These are phyloP conservation scores for Platerodrilus igneus DNA, from an alignment of 2,888 invertebrate genomes.

Conservation along the genomic window DNA sequence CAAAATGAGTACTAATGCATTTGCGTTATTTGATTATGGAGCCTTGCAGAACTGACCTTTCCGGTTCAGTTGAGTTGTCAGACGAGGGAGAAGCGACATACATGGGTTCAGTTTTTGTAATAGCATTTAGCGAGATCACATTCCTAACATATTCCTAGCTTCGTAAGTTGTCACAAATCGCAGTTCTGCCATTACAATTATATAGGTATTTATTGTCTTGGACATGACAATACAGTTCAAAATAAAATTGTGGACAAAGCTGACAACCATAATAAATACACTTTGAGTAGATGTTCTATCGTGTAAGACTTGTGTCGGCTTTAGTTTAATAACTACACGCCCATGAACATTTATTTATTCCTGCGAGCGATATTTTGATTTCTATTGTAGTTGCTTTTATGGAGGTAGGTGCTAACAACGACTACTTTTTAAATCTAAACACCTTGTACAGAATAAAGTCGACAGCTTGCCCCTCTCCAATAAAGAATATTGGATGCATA, in stretches of 20 bases:
- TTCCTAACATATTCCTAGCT: slow-evolving; percentile 39
- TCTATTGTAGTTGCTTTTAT: no score
- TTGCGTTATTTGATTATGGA: slow-evolving; percentile 35
- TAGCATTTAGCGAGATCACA: slow-evolving; percentile 42
- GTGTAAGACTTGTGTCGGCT: slow-evolving; percentile 8
- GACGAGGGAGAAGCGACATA: slow-evolving; percentile 24
- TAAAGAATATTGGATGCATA: no score
- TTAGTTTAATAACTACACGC: slow-evolving; percentile 9
- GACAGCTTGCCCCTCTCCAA: no score
- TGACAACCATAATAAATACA: slow-evolving; percentile 30
- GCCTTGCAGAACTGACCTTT: slow-evolving; percentile 28
- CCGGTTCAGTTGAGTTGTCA: slow-evolving; percentile 24
- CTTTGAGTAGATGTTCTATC: slow-evolving; percentile 30
- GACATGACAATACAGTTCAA: slow-evolving; percentile 29
- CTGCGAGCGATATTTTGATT: no score
- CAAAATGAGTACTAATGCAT: slow-evolving; percentile 30
- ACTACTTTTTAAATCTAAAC: no score
- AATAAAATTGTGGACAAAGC: slow-evolving; percentile 27
- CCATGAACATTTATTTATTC: no score
- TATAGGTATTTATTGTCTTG: slow-evolving; percentile 25
- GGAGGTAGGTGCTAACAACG: no score
- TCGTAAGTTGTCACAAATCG: slow-evolving; percentile 42
- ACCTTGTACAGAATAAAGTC: no score
- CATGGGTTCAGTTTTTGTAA: slow-evolving; percentile 38
- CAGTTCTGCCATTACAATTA: slow-evolving; percentile 26